Conservation (phyloP, 2,888 invertebrate species). For the Andrena marginata region DNA sequence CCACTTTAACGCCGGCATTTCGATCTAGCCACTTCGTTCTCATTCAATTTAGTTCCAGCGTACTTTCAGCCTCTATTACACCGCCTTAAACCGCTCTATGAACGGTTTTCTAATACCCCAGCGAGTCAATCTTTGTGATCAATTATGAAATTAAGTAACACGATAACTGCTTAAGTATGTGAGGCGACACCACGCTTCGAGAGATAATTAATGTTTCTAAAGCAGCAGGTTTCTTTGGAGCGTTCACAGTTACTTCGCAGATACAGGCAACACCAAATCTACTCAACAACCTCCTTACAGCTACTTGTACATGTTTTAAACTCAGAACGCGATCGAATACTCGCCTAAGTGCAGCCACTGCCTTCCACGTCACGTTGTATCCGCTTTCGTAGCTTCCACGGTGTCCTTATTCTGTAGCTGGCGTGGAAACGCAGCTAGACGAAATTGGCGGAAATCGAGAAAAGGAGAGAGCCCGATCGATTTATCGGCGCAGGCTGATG, state of each 20-base stretch:
- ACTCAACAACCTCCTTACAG: no score
- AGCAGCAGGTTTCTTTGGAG: neutral
- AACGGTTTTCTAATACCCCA: slow-evolving; percentile 7
- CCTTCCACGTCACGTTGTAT: slow-evolving; percentile 16
- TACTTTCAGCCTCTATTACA: neutral
- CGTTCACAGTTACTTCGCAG: neutral
- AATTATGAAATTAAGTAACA: slow-evolving; percentile 3
- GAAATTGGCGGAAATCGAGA: slow-evolving; percentile 53
- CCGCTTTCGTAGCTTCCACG: slow-evolving; percentile 1
- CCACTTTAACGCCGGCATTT: neutral
- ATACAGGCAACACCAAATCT: no score
- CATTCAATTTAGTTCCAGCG: neutral
- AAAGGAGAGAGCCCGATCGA: slow-evolving; percentile 61
- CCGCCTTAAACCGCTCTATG: neutral
- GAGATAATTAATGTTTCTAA: no score
- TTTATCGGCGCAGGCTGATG: slow-evolving; percentile 38
- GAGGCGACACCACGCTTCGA: slow-evolving; percentile 3
- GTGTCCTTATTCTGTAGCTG: slow-evolving; percentile 22
- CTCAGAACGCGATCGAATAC: slow-evolving; percentile 1
- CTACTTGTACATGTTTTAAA: neutral
- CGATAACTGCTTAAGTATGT: neutral
- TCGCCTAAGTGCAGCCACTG: neutral
- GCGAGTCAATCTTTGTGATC: neutral
- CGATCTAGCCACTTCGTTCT: neutral
- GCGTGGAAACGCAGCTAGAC: slow-evolving; percentile 20